Evolutionary conservation across 2,888 invertebrate species (phyloP).

Genomic region (Germaria angustata): DNA sequence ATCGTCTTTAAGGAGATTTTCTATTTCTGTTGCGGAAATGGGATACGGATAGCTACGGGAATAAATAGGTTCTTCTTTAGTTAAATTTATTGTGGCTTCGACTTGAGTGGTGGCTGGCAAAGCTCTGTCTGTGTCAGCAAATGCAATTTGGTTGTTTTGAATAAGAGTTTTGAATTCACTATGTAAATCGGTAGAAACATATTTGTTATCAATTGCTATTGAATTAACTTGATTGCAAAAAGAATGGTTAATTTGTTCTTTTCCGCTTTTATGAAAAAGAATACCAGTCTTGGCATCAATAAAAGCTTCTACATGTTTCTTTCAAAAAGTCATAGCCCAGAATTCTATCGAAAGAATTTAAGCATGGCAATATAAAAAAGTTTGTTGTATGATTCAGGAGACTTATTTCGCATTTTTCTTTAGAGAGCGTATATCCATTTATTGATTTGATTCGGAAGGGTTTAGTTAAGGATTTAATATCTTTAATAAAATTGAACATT

Average conservation of each 20-base stretch:
- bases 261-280: constrained; percentile 31
- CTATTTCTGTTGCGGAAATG: constrained; percentile 27
- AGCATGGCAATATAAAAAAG: constrained; percentile 37
- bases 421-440: constrained; percentile 34
- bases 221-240: constrained; percentile 6
- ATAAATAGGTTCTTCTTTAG: too few relatives aligned
- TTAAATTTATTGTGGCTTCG: too few relatives aligned
- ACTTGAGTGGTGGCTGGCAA: constrained; percentile 13
- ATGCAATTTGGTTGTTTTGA: constrained; percentile 6
- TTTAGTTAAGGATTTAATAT: constrained; percentile 8
- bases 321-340: constrained; percentile 55
- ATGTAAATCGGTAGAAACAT: background rate
- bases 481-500: constrained; percentile 24
- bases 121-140: constrained; percentile 16
- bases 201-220: background rate
- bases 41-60: constrained; percentile 41
- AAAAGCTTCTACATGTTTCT: constrained; percentile 49
- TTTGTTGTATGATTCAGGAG: constrained; percentile 43
- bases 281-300: constrained; percentile 48
- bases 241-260: constrained; percentile 32
- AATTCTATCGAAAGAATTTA: constrained; percentile 40
- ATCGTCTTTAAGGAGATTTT: too few relatives aligned
- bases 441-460: constrained; percentile 54
- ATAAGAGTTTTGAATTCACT: constrained; percentile 4
- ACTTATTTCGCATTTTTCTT: constrained; percentile 32